phyloP scores from a whole-genome alignment of 2,113 vertebrate genomes.

The Oryzias woworae region DNA sequence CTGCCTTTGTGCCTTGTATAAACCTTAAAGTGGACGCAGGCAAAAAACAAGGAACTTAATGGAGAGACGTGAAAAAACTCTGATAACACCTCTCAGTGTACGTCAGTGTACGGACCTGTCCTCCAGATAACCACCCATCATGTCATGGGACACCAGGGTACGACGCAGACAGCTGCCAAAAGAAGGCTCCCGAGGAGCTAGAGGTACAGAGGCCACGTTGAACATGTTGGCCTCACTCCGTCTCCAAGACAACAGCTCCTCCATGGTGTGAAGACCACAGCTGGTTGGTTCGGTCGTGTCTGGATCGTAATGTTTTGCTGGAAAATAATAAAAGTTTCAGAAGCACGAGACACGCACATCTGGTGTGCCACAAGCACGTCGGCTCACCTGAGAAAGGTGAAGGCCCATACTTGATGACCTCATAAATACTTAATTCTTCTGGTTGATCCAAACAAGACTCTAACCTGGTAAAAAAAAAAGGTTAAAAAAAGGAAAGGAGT shows the following conservation, averaged over 20 bases:
- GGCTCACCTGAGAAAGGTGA: conserved; percentile 64
- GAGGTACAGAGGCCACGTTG: conserved; percentile 75
- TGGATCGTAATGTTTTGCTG: conserved; percentile 85
- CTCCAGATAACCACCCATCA: conserved; percentile 92
- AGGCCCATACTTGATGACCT: conserved; percentile 53
- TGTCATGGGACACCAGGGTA: conserved; percentile 93
- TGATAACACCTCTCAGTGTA: too few relatives aligned
- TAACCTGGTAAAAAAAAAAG: conserved; percentile 46
- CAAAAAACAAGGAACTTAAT: background rate
- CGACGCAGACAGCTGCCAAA: conserved; percentile 70
- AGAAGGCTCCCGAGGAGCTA: conserved; percentile 77
- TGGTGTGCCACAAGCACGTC: background rate
- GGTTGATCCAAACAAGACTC: conserved; percentile 70
- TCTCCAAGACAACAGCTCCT: conserved; percentile 86
- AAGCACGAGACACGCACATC: background rate
- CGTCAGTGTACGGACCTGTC: conserved; percentile 80
- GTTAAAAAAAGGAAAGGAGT: background rate
- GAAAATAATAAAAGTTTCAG: background rate
- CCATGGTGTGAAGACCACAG: conserved; percentile 82
- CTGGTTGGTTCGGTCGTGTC: conserved; percentile 86
- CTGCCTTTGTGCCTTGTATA: conserved; percentile 81
- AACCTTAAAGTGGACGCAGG: conserved; percentile 77
- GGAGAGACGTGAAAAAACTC: background rate
- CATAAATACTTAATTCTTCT: conserved; percentile 49
- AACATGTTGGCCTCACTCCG: conserved; percentile 77